A percentile compares a stretch with the other conserved stretches of the same genome.
These are phyloP conservation scores for Hylia prasina DNA, from an alignment of 2,113 vertebrate genomes.

Conservation along the genomic window DNA sequence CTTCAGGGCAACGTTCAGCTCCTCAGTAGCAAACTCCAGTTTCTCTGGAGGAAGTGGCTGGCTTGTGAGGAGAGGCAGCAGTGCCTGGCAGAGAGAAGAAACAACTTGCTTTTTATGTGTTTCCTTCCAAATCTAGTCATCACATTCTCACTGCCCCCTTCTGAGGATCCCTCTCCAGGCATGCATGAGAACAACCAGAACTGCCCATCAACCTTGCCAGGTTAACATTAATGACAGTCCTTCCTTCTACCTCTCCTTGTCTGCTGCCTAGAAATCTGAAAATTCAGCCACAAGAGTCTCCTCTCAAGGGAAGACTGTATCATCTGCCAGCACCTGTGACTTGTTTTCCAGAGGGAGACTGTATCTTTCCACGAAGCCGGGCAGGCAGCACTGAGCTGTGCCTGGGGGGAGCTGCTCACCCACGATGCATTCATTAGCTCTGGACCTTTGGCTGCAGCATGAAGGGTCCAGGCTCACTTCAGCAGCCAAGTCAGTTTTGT, in stretches of 20 bases:
- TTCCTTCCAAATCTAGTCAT: background rate
- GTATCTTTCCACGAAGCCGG: background rate
- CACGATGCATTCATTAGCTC: background rate
- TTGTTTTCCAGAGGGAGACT: background rate
- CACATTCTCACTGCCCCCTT: background rate
- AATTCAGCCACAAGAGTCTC: background rate
- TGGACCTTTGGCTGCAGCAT: background rate
- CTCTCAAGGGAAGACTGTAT: background rate
- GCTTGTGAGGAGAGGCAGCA: conserved; percentile 64
- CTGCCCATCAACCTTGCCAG: background rate
- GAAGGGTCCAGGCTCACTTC: accelerated
- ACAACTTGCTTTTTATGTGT: background rate
- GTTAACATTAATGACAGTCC: background rate
- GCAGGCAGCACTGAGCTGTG: background rate
- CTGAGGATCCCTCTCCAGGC: background rate
- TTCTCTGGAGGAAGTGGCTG: conserved; percentile 68
- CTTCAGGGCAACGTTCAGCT: conserved; percentile 71
- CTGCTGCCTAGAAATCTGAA: background rate
- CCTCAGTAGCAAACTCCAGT: conserved; percentile 62
- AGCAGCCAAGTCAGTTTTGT: background rate
- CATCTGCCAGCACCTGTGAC: background rate
- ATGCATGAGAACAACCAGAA: accelerated
- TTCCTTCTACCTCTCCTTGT: background rate
- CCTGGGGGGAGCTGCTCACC: background rate
- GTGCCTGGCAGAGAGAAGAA: conserved; percentile 34